Evolutionary conservation across 35 echinoderm and acorn worm genomes (phyloP), one percentile per base, ranked within the genome.

Genomic region (Patiria miniata): DNA sequence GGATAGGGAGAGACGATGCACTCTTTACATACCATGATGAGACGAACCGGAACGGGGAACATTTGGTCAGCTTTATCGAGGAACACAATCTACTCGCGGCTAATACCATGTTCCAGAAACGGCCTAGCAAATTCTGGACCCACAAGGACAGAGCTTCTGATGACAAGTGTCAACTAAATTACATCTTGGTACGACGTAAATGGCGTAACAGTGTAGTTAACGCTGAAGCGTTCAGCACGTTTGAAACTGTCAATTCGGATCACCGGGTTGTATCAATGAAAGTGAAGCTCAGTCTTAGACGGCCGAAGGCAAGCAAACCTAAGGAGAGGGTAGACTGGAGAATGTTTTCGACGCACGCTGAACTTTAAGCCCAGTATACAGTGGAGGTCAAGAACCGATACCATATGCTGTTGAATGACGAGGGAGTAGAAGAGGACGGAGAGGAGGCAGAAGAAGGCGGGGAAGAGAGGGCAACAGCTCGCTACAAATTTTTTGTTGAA

Each of bases 191-290:
- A 8, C 18, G 76, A 39, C 79, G 52, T n/a, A 80, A 87, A 36
- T 80, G 86, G 86, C 17, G 30, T 18, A 87, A 80, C 51, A 80
- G 73, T 39, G 18, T 87, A 68, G 14, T 81, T 17, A 79, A 79
- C 34, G 40, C n/a, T 54, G 86, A 87, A 87, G 86, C 86, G 21
- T 81, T 79, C 39, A 39, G 50, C n/a, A 34, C 14, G 2, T 87
- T 87, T 53, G 12, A 5, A 7, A 61, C 15, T n/a, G n/a, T 87
- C 15, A 39, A 18, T 16, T 87, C 86, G 0, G 86, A 87, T 52
- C 86, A 87, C 77, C 18, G 86, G 39, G 39, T 87, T 57, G 68
- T 87, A 55, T 61, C 86, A 33, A 39, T 38, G 47, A 80, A 57
- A 56, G 29, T 87, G 7, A 80, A n/a, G 55, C 42, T 87, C 28